A percentile compares a stretch with the other conserved stretches of the same genome.
Evolutionary conservation across 2,888 invertebrate genomes (phyloP).

Genomic region (Helicoverpa assulta): DNA sequence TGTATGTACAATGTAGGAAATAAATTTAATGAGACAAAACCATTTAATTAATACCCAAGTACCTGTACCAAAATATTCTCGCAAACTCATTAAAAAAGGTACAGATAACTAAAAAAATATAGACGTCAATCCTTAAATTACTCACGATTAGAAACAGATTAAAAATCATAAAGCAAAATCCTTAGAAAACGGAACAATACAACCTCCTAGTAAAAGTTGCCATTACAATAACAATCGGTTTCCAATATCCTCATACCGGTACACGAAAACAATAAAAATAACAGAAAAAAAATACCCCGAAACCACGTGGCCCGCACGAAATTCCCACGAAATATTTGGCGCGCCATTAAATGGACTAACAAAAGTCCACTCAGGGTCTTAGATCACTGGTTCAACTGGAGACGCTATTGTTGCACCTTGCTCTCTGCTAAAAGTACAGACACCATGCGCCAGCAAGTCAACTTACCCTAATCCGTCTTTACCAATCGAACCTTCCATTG

Average conservation of each 20-base stretch:
- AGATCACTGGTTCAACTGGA: no score
- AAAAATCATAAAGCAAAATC: neutral
- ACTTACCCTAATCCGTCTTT: no score
- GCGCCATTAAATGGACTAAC: conserved; percentile 49
- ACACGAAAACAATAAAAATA: conserved; percentile 24
- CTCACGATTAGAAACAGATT: conserved; percentile 1
- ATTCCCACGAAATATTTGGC: conserved; percentile 68
- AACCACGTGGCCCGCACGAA: conserved; percentile 57
- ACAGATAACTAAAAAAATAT: no score
- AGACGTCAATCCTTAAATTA: neutral
- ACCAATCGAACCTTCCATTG: no score
- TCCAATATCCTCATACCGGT: conserved; percentile 26
- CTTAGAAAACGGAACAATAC: neutral
- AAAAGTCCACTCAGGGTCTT: conserved; percentile 52
- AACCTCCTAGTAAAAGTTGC: conserved; percentile 23
- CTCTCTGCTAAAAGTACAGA: no score
- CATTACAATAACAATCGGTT: conserved; percentile 28
- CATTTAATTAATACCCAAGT: no score
- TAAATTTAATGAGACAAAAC: no score
- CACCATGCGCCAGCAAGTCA: no score
- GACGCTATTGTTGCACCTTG: no score
- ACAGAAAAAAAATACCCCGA: conserved; percentile 25
- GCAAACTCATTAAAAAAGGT: no score
- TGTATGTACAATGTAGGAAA: no score
- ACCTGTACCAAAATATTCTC: no score